Evolutionary conservation across 2,888 invertebrate species (phyloP).

Genomic region (Tanytarsus gracilentus): DNA sequence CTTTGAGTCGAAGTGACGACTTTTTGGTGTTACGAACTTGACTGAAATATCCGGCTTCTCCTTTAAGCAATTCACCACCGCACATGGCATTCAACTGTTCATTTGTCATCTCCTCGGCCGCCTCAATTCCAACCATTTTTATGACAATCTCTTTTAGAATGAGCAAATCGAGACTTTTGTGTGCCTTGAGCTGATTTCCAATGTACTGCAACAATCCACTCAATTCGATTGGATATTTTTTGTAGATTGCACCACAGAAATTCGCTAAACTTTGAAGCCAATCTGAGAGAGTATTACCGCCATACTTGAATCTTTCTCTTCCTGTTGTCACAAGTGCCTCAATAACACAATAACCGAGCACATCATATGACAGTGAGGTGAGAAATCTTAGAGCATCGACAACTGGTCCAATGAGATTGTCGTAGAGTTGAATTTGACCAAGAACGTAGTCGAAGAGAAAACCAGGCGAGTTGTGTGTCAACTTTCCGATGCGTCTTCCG

Average conservation of each 20-base stretch:
- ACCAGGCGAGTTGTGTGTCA: constrained; percentile 92
- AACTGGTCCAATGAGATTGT: constrained; percentile 90
- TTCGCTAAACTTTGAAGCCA: constrained; percentile 93
- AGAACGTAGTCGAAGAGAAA: constrained; percentile 91
- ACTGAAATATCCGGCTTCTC: constrained; percentile 94
- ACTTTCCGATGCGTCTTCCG: constrained; percentile 90
- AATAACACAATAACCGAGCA: constrained; percentile 89
- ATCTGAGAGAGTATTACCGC: constrained; percentile 82
- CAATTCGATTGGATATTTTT: constrained; percentile 94
- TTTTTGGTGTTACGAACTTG: constrained; percentile 95
- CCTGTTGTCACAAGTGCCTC: constrained; percentile 79
- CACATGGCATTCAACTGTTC: constrained; percentile 96
- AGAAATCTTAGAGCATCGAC: constrained; percentile 96
- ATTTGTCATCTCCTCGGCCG: constrained; percentile 89
- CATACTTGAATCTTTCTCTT: constrained; percentile 69
- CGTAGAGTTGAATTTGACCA: constrained; percentile 81
- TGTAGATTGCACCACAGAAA: constrained; percentile 93
- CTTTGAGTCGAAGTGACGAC: constrained; percentile 88
- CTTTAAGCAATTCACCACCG: constrained; percentile 89
- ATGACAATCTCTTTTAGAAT: constrained; percentile 95
- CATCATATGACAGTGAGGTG: constrained; percentile 90
- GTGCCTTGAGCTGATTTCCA: constrained; percentile 90
- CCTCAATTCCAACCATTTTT: constrained; percentile 99
- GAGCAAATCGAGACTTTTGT: constrained; percentile 84
- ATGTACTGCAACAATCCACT: constrained; percentile 94